These are phyloP conservation scores for Ladona fulva DNA, from an alignment of 1,140 invertebrate species.

Conservation along the genomic window DNA sequence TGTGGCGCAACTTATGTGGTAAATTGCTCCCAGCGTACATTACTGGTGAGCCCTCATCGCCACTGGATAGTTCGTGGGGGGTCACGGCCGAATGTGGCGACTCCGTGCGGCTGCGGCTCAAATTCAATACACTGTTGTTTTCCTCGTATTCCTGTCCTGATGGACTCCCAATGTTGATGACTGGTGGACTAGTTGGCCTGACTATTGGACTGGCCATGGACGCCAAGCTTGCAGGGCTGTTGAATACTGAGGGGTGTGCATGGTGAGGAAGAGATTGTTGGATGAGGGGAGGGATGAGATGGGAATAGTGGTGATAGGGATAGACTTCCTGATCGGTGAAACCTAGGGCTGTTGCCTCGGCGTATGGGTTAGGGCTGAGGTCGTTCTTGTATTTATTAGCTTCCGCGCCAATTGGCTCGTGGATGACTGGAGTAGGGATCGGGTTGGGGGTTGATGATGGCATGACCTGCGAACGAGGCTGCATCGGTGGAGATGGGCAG, in stretches of 20 bases:
- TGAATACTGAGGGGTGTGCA: constrained; percentile 21
- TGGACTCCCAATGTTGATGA: background rate
- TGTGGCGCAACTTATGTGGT: constrained; percentile 84
- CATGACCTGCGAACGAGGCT: constrained; percentile 41
- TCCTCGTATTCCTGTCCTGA: constrained; percentile 12
- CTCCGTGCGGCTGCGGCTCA: constrained; percentile 27
- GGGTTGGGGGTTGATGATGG: constrained; percentile 36
- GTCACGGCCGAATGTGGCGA: constrained; percentile 14
- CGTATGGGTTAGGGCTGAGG: constrained; percentile 31
- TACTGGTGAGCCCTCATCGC: constrained; percentile 53
- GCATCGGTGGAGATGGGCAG: constrained; percentile 22
- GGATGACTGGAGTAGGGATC: constrained; percentile 56
- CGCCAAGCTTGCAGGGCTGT: background rate
- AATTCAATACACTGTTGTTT: constrained; percentile 30
- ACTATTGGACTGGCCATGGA: constrained; percentile 8
- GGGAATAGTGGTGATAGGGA: constrained; percentile 35
- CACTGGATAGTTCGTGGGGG: constrained; percentile 59
- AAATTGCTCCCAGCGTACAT: constrained; percentile 49
- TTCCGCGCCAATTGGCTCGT: constrained; percentile 40
- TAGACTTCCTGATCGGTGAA: constrained; percentile 34
- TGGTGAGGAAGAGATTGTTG: constrained; percentile 38
- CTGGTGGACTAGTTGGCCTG: background rate
- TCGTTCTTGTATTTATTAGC: constrained; percentile 18
- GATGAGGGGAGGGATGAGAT: constrained; percentile 39
- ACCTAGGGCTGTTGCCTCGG: constrained; percentile 32